A percentile compares a stretch with the other conserved stretches of the same genome.
phyloP scores from a whole-genome alignment of 2,888 invertebrate species.

The Hydriomena furcata region DNA sequence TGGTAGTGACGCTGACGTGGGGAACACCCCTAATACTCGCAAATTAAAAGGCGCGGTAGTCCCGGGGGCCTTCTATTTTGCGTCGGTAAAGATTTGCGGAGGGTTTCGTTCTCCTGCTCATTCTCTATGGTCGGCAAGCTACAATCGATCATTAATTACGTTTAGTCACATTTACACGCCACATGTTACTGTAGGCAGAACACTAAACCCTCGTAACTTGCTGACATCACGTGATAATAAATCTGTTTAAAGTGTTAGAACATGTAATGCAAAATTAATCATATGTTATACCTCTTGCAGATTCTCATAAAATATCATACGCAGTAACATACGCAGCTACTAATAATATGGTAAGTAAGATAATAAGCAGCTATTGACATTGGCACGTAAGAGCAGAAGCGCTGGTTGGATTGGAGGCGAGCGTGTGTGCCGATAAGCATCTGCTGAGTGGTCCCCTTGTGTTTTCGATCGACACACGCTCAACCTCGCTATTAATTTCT shows the following conservation, averaged over 20 bases:
- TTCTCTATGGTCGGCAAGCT: constrained; percentile 64
- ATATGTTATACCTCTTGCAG: constrained; percentile 1
- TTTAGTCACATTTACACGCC: constrained; percentile 79
- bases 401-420: constrained; percentile 44
- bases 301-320: constrained; percentile 14
- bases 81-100: constrained; percentile 72
- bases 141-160: constrained; percentile 82
- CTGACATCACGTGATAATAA: constrained; percentile 21
- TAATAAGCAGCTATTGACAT: constrained; percentile 49
- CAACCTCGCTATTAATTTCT: constrained; percentile 79
- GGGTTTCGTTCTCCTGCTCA: constrained; percentile 51
- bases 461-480: constrained; percentile 70
- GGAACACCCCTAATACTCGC: constrained; percentile 73
- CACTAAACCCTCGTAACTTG: constrained; percentile 43
- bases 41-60: constrained; percentile 80
- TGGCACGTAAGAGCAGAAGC: constrained; percentile 48
- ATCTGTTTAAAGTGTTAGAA: background rate
- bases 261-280: background rate
- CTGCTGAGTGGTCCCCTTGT: constrained; percentile 80
- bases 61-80: constrained; percentile 70
- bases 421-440: constrained; percentile 78
- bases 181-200: constrained; percentile 65
- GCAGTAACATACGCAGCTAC: constrained; percentile 22
- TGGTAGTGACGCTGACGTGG: constrained; percentile 42
- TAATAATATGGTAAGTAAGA: constrained; percentile 39